phyloP scores from a whole-genome alignment of 2,113 vertebrate species.

The Serinus canaria region DNA sequence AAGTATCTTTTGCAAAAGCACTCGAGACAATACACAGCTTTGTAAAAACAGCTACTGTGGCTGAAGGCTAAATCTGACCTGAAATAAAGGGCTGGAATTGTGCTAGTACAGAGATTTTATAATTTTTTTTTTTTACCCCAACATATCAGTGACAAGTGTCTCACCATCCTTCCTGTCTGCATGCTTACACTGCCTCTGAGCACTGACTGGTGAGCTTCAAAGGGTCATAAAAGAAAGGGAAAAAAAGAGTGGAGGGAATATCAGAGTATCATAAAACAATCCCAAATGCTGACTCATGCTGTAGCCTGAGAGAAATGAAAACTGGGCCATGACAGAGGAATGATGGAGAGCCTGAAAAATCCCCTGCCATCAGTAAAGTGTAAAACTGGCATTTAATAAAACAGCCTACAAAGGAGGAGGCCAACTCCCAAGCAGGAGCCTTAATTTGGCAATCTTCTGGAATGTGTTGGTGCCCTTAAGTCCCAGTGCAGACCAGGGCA shows the following conservation, averaged over 20 bases:
- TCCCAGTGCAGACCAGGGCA: accelerated
- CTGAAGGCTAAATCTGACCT: neutral
- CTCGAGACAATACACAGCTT: neutral
- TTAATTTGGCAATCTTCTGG: neutral
- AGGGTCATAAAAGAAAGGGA: neutral
- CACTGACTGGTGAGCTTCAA: neutral
- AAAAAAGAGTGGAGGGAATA: neutral
- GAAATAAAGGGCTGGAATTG: neutral
- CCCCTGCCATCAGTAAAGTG: neutral
- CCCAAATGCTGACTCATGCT: neutral
- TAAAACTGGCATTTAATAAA: neutral
- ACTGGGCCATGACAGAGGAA: neutral
- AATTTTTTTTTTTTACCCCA: neutral
- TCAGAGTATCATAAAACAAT: neutral
- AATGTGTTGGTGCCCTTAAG: accelerated
- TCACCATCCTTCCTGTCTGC: neutral
- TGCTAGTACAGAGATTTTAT: neutral
- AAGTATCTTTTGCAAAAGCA: neutral
- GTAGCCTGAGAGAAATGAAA: neutral
- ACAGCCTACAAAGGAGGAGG: neutral
- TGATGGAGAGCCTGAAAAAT: accelerated
- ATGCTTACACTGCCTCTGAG: neutral
- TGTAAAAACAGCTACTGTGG: neutral
- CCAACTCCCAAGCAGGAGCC: neutral
- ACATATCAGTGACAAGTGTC: neutral